Base-by-base conservation (phyloP, 2,797 vertebrate species). In the Lepus townsendii region DNA sequence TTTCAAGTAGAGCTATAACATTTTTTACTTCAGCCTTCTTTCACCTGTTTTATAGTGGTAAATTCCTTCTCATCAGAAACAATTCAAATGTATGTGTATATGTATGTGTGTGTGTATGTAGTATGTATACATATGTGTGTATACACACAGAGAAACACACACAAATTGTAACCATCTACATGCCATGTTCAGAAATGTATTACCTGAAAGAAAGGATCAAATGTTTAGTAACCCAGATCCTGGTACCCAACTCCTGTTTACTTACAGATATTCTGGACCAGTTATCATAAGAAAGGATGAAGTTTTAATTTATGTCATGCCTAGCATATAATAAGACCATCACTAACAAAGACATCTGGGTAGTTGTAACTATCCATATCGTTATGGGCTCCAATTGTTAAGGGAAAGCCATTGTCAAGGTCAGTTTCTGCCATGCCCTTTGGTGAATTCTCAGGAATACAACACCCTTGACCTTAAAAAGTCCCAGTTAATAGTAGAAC, bases 331-430 rank as follows among this genome's bases (percentile, higher is more conserved):
- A 89, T 77, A 83, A 71, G 57, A 89, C 27, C 26, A 69, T 75
- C 73, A 86, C 77, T 68, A 72, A 87, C 50, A 76, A 92, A 76
- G 83, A 20, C 80, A 90, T 93, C 93, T 94, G 80, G 75, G 66
- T 83, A 84, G 71, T 65, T 20, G 7, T 88, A 76, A 89, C 50
- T 88, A 68, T 27, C 50, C 38, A 1, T 72, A 69, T 92, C 65
- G 85, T 85, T 80, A 85, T 65, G 47, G 62, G 54, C 60, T 94
- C 27, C 30, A 83, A 54, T 35, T 80, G 92, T 82, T 77, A 90
- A 90, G 54, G 57, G 20, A 92, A 94, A 92, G 47, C 82, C 83
- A 22, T 38, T 66, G 63, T n/a, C 38, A 77, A 90, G 90, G 60
- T 93, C 71, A 93, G 66, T 38, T 80, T 91, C 94, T 83, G 12